Conservation (phyloP, 2,888 invertebrate genomes). For the Drosophila ustulata region DNA sequence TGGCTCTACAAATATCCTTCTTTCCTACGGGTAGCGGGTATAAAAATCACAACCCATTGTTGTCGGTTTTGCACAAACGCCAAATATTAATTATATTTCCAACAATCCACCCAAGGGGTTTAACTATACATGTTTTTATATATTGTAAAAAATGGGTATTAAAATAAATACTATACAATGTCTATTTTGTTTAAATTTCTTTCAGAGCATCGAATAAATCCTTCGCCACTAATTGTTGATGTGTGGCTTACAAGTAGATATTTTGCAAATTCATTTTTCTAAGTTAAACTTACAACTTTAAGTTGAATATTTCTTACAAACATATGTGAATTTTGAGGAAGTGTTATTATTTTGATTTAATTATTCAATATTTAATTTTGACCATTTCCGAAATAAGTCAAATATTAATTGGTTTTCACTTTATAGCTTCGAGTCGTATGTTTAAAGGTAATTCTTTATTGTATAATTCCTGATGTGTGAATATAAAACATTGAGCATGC, state of each 20-base stretch:
- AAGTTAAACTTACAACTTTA: constrained; percentile 14
- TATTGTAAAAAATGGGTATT: no score
- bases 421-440: constrained; percentile 22
- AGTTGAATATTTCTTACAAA: neutral
- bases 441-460: constrained; percentile 68
- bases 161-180: no score
- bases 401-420: constrained; percentile 4
- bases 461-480: constrained; percentile 63
- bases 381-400: constrained; percentile 6
- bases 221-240: constrained; percentile 3
- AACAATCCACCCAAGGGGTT: no score
- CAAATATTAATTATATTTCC: no score
- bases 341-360: neutral
- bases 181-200: no score
- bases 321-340: neutral
- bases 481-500: constrained; percentile 32
- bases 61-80: no score
- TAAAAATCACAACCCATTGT: no score
- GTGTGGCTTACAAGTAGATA: neutral
- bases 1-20: no score
- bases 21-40: no score
- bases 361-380: neutral
- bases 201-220: no score
- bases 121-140: no score
- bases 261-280: constrained; percentile 2